Base-by-base conservation (phyloP, 2,888 invertebrate species). In the Lithophane socia region DNA sequence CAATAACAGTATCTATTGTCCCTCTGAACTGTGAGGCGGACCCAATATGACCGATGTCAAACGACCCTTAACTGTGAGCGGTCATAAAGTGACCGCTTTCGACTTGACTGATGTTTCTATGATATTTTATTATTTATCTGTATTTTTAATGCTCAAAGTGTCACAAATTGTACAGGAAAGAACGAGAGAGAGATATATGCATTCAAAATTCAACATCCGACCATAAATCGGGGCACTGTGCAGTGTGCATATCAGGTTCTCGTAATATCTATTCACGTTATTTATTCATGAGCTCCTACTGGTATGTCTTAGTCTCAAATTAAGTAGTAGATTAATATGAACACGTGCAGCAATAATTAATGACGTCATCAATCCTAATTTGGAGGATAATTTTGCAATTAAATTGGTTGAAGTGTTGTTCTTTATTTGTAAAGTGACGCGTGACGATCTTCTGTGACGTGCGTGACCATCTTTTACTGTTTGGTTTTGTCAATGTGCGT, bases 311-410 rank as follows among this genome's bases (percentile, higher is more conserved):
- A 21, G 12, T 47, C 0, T 37, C 13, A 16, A 64, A 54, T 44
- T 54, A 66, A 66, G 9, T 66, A n/a, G 4, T 49, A 2, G 0
- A 52, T 65, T 61, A 37, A 21, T 78, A 65, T 52, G 54, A n/a
- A 0, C 8, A 73, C 61, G 24, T 63, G 74, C 29, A 61, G 24
- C 2, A 42, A 60, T 13, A 10, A 13, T 18, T 18, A 18, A 29
- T 21, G 54, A 73, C 72, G 58, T 24, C 13, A 13, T 24, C 0
- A 24, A 49, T n/a, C 47, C 60, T 24, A 49, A 66, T 60, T 54
- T 12, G n/a, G 21, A 18, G 10, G 3, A 13, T 61, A 60, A 56
- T 54, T 56, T 80, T 37, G 72, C 37, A 65, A 74, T 74, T 79
- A 9, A 61, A 67, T 42, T 61, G 37, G 37, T 47, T 12, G 10